Base-by-base conservation (phyloP, 2,888 invertebrate genomes). In the Rhingia rostrata region DNA sequence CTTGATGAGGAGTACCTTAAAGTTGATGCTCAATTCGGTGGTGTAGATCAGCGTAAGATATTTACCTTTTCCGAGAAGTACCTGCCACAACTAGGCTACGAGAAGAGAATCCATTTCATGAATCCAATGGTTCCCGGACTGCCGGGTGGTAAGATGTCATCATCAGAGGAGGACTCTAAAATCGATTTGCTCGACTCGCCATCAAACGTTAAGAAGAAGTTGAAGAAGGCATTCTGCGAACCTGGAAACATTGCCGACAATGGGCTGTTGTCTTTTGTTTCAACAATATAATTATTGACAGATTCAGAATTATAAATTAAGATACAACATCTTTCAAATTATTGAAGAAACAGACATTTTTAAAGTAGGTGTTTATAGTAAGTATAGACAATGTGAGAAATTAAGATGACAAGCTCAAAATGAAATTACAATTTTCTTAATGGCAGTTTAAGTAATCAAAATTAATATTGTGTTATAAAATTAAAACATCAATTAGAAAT, bases 21-120 rank as follows among this genome's bases (percentile, higher is more conserved):
- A 92, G 97, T 98, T 33, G 99, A 99, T 93, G 99, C 99, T n/a
- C 99, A 99, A 91, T 99, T 99, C 93, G 99, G 99, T 86, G 99
- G 99, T 37, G 97, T 99, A 3, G 99, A 99, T 93, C 99, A 99
- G 92, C 94, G 99, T 86, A 99, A 99, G 93, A 99, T 99, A 88
- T 99, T 99, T 91, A 99, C 98, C 10, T 95, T 99, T 92, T 95
- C 99, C 78, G 99, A 99, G 92, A 99, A 99, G 92, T 99, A 99
- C 91, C 93, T 99, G 87, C 99, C 99, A 2, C 95, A 96, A 89
- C 92, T 99, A 82, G 99, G 99, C 1, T 99, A 98, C 91, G 94
- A 95, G 86, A 99, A 99, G 91, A 94, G 99, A 88, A 94, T 98
- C 85, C 99, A 99, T 93, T 93, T 99, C 53, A 99, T 99, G 99